phyloP scores from a whole-genome alignment of 2,113 vertebrate species.

The Rhinichthys klamathensis region DNA sequence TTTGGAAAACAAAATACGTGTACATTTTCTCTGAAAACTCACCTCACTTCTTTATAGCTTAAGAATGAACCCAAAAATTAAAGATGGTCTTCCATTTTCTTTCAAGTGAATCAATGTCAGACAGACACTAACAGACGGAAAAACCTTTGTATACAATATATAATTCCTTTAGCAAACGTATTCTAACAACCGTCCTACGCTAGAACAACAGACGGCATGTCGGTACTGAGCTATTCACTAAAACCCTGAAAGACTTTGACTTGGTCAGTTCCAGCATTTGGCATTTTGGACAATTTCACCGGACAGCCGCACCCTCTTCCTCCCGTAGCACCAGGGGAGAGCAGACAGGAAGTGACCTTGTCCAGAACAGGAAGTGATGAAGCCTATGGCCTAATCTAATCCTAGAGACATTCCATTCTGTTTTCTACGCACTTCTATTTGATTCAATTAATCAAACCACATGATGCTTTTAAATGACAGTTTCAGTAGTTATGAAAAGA shows the following conservation, averaged over 20 bases:
- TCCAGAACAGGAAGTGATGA: slow-evolving; percentile 78
- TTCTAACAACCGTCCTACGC: neutral
- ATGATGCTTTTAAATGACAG: neutral
- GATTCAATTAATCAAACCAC: neutral
- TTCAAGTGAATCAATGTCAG: neutral
- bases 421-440: slow-evolving; percentile 5
- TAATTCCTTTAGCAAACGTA: neutral
- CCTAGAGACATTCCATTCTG: slow-evolving; percentile 50
- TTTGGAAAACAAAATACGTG: neutral
- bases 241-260: neutral
- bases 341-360: slow-evolving; percentile 77
- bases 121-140: neutral
- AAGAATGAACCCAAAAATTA: neutral
- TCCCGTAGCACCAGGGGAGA: slow-evolving; percentile 64
- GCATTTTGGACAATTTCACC: slow-evolving; percentile 32
- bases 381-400: slow-evolving; percentile 60
- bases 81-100: neutral
- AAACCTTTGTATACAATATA: neutral
- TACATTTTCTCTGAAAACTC: neutral
- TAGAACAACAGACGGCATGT: neutral
- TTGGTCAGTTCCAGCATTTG: slow-evolving; percentile 3
- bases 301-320: slow-evolving; percentile 65
- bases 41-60: neutral
- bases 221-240: neutral
- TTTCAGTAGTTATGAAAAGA: neutral